Evolutionary conservation across 2,797 vertebrate species (phyloP).

Genomic region (Buceros bicornis): DNA sequence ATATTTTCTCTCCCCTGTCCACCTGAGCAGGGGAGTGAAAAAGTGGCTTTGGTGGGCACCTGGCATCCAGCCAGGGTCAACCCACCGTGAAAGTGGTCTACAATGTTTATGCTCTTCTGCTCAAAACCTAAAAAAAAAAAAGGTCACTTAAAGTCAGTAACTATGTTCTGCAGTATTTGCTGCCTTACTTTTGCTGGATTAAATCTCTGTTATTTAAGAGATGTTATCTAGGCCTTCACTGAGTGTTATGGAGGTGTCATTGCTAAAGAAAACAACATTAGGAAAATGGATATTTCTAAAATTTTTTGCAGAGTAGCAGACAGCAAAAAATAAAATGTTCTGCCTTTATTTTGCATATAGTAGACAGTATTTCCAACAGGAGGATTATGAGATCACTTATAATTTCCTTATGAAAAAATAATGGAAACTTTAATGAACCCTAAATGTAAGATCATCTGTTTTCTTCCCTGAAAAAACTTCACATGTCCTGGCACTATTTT

Average conservation of each 20-base stretch:
- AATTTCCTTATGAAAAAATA: constrained; percentile 16
- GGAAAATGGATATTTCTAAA: not conserved
- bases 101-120: not conserved
- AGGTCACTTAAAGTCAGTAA: not conserved
- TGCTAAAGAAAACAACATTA: not conserved
- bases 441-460: not conserved
- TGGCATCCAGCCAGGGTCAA: not conserved
- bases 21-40: not conserved
- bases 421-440: not conserved
- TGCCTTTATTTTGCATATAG: not conserved
- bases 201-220: not conserved
- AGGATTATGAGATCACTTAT: not conserved
- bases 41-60: not conserved
- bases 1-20: not conserved
- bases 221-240: not conserved
- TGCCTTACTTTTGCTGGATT: not conserved
- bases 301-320: not conserved
- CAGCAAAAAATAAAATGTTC: not conserved
- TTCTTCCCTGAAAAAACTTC: not conserved
- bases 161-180: not conserved
- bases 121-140: not conserved
- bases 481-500: not conserved
- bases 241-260: not conserved
- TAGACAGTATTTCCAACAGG: not conserved
- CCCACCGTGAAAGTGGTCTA: not conserved